These are phyloP conservation scores for Strigamia maritima DNA, from an alignment of 2,888 invertebrate species.

Conservation along the genomic window DNA sequence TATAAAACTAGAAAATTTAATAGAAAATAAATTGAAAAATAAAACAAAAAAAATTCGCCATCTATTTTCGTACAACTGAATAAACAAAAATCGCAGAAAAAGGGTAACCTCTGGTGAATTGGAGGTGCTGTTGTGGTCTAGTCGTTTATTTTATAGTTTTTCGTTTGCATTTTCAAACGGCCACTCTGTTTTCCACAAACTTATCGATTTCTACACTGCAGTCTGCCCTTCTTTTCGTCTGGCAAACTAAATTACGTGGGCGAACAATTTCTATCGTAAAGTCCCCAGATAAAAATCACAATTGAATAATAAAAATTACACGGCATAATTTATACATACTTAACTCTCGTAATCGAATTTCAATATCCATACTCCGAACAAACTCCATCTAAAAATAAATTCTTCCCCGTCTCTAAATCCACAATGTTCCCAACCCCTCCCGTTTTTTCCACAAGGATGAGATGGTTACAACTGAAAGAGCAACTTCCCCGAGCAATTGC, in stretches of 20 bases:
- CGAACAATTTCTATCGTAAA: not conserved
- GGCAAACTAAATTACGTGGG: constrained; percentile 17
- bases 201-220: constrained; percentile 22
- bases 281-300: constrained; percentile 19
- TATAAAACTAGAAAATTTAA: not conserved
- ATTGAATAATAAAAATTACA: not conserved
- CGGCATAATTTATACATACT: not conserved
- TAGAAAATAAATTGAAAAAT: not conserved
- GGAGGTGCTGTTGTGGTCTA: constrained; percentile 32
- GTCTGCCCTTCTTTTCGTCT: not conserved
- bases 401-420: not conserved
- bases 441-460: not conserved
- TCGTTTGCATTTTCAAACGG: constrained; percentile 34
- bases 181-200: constrained; percentile 32
- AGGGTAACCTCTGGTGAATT: constrained; percentile 29
- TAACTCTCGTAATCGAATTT: not conserved
- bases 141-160: constrained; percentile 34
- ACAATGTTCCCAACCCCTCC: not conserved
- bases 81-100: not conserved
- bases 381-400: too few relatives aligned
- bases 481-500: constrained; percentile 21
- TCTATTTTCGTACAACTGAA: not conserved
- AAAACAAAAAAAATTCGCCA: not conserved
- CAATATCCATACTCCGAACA: not conserved
- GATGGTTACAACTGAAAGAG: constrained; percentile 9